A percentile compares a stretch with the other conserved stretches of the same genome.
Evolutionary conservation across 2,797 vertebrate genomes (phyloP).

Genomic region (Hypotaenidia okinawae): DNA sequence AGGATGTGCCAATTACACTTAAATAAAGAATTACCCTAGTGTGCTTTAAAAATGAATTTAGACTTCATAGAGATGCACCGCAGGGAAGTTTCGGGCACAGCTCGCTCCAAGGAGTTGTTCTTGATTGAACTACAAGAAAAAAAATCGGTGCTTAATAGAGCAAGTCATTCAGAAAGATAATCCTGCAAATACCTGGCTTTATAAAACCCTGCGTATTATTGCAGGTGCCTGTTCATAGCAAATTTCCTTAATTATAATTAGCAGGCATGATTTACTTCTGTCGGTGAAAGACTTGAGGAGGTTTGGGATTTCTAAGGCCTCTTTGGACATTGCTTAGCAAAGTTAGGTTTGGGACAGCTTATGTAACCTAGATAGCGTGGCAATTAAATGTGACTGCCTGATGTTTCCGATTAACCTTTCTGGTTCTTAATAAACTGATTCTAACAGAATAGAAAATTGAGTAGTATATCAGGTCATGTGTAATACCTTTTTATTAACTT

Average conservation of each 20-base stretch:
- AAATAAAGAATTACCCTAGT: neutral
- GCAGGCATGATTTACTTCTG: neutral
- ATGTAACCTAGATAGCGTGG: neutral
- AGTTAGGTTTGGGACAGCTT: neutral
- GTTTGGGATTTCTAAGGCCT: neutral
- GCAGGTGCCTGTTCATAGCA: neutral
- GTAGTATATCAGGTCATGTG: constrained; percentile 30
- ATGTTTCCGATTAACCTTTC: neutral
- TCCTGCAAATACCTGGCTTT: neutral
- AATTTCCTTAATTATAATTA: neutral
- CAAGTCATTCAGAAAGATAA: neutral
- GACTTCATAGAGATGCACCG: neutral
- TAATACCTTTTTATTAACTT: constrained; percentile 47
- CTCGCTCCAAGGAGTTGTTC: neutral
- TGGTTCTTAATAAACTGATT: neutral
- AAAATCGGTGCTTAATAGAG: neutral
- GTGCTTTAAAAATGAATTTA: neutral
- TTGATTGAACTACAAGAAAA: neutral
- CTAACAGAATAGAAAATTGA: constrained; percentile 6
- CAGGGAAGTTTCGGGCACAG: neutral
- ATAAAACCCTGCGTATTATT: neutral
- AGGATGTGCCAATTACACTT: neutral
- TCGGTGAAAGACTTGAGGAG: neutral
- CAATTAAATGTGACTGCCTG: neutral
- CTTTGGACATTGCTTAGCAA: neutral